phyloP scores from a whole-genome alignment of 1,140 invertebrate species.

The Protaetia brevitarsis region DNA sequence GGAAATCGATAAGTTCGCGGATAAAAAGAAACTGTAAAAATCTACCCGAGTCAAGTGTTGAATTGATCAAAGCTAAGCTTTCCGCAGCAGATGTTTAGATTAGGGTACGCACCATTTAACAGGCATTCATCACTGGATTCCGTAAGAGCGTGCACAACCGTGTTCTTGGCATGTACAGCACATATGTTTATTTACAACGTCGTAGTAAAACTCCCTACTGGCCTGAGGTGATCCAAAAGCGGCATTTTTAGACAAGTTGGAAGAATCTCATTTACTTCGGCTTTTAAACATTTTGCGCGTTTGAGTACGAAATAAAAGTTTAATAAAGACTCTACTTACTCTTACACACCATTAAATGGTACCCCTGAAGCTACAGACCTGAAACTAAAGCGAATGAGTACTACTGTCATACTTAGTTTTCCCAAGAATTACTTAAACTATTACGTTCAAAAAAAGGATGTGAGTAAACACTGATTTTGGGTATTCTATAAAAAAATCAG shows the following conservation, averaged over 20 bases:
- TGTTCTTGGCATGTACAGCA: slow-evolving; percentile 34
- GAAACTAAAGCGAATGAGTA: no score
- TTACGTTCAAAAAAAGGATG: no score
- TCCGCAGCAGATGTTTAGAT: slow-evolving; percentile 33
- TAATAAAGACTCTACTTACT: no score
- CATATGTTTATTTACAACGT: slow-evolving; percentile 34
- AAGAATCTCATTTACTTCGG: not conserved
- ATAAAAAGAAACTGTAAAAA: slow-evolving; percentile 29
- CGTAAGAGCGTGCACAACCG: slow-evolving; percentile 27
- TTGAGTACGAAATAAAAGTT: no score
- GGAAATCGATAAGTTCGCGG: not conserved
- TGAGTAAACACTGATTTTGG: no score
- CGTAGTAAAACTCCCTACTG: slow-evolving; percentile 29
- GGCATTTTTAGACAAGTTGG: not conserved
- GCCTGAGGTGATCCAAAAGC: not conserved
- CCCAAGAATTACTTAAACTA: no score
- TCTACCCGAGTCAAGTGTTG: slow-evolving; percentile 29
- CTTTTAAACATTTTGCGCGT: no score
- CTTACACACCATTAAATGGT: no score
- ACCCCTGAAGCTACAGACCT: no score
- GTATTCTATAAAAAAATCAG: no score
- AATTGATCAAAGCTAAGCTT: slow-evolving; percentile 35
- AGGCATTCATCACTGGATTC: slow-evolving; percentile 30
- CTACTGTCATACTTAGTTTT: no score
- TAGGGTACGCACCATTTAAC: slow-evolving; percentile 32